Percentiles rank a stretch among this genome's conserved stretches.
These are phyloP conservation scores for Centroberyx gerrardi DNA, from an alignment of 2,797 vertebrate species.

Conservation along the genomic window DNA sequence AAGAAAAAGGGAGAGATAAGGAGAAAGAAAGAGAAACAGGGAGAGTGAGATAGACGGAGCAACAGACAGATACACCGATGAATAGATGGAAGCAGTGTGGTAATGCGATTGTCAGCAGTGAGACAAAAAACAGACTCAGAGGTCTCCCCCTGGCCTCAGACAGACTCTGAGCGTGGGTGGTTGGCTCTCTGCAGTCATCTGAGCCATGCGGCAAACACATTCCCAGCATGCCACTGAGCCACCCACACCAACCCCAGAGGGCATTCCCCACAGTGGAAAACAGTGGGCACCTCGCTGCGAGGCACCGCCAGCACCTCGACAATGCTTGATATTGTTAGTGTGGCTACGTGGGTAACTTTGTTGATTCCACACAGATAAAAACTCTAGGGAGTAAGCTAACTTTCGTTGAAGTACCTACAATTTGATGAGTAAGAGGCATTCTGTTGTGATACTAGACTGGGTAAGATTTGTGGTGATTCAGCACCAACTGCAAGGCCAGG, in stretches of 20 bases:
- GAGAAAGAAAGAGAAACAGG: constrained; percentile 21
- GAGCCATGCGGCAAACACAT: constrained; percentile 76
- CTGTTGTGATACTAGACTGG: not conserved
- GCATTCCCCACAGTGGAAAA: constrained; percentile 76
- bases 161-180: constrained; percentile 70
- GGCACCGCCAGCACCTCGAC: constrained; percentile 50
- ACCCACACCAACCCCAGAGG: constrained; percentile 71
- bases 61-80: constrained; percentile 24
- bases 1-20: not conserved
- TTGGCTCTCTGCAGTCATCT: constrained; percentile 70
- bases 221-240: constrained; percentile 77
- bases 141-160: constrained; percentile 62
- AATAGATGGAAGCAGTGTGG: constrained; percentile 46
- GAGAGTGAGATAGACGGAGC: constrained; percentile 28
- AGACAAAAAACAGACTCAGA: constrained; percentile 58
- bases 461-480: constrained; percentile 43
- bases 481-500: constrained; percentile 13
- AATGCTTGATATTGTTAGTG: constrained; percentile 63
- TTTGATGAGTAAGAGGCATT: not conserved
- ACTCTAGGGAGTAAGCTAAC: not conserved
- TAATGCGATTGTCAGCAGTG: constrained; percentile 49
- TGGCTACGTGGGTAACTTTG: constrained; percentile 1
- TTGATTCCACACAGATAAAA: not conserved
- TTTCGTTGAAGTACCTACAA: not conserved
- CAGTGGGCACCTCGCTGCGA: constrained; percentile 55